phyloP scores from a whole-genome alignment of 2,888 invertebrate genomes.

The Epinotia bilunana region DNA sequence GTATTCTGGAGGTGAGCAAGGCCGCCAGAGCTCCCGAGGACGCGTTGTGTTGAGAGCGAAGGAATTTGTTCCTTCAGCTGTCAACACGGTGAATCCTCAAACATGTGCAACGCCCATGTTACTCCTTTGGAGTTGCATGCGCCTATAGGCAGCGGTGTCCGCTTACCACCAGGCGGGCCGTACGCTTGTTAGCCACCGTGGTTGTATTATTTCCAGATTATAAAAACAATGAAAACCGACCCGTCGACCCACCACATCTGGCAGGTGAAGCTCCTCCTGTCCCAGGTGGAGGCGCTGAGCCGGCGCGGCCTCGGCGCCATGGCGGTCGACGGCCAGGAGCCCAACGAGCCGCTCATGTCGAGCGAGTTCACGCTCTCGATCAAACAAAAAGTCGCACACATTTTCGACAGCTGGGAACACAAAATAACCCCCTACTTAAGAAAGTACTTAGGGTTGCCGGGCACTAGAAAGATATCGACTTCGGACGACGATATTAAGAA shows the following conservation, averaged over 20 bases:
- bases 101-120: too few relatives aligned
- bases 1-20: too few relatives aligned
- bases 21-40: too few relatives aligned
- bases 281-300: conserved; percentile 80
- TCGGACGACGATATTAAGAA: conserved; percentile 67
- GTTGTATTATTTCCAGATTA: conserved; percentile 78
- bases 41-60: too few relatives aligned
- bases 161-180: too few relatives aligned
- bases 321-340: conserved; percentile 67
- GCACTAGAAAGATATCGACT: conserved; percentile 58
- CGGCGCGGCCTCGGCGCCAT: conserved; percentile 58
- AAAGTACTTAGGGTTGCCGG: conserved; percentile 79
- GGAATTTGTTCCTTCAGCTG: too few relatives aligned
- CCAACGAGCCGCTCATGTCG: conserved; percentile 80
- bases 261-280: conserved; percentile 89
- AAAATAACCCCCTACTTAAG: conserved; percentile 73
- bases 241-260: conserved; percentile 86
- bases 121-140: too few relatives aligned
- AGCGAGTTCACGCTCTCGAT: conserved; percentile 86
- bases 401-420: conserved; percentile 84
- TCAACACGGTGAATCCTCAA: too few relatives aligned
- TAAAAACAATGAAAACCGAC: conserved; percentile 80
- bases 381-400: conserved; percentile 81
- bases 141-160: too few relatives aligned
- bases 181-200: too few relatives aligned